Conservation (phyloP, 2,888 invertebrate species). For the Cheilosia soror region DNA sequence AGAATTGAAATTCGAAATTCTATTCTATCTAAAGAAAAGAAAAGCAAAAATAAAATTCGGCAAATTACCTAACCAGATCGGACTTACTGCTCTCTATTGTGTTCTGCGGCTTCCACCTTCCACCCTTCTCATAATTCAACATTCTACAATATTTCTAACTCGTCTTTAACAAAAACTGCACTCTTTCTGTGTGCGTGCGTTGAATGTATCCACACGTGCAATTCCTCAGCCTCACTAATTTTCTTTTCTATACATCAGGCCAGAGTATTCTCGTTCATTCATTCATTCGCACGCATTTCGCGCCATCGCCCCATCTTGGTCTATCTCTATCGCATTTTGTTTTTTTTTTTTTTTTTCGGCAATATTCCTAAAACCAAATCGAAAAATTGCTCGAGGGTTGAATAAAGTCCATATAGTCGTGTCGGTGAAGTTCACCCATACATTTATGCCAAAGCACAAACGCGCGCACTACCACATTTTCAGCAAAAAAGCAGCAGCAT, state of each 20-base stretch:
- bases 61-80: slow-evolving; percentile 69
- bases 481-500: slow-evolving; percentile 54
- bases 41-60: slow-evolving; percentile 70
- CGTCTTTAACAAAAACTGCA: slow-evolving; percentile 67
- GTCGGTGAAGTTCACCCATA: slow-evolving; percentile 51
- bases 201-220: slow-evolving; percentile 69
- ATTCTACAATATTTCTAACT: slow-evolving; percentile 5
- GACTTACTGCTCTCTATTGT: slow-evolving; percentile 10
- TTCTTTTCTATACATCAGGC: slow-evolving; percentile 64
- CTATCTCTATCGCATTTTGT: slow-evolving; percentile 77
- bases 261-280: slow-evolving; percentile 71
- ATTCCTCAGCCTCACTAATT: slow-evolving; percentile 58
- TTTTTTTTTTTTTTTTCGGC: slow-evolving; percentile 68
- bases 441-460: slow-evolving; percentile 42
- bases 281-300: slow-evolving; percentile 78
- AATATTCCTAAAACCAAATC: slow-evolving; percentile 58
- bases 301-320: slow-evolving; percentile 78
- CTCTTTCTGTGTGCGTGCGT: slow-evolving; percentile 75
- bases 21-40: slow-evolving; percentile 45
- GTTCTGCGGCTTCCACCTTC: slow-evolving; percentile 30
- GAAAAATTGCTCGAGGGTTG: slow-evolving; percentile 62
- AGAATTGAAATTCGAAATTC: slow-evolving; percentile 29
- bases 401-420: slow-evolving; percentile 54
- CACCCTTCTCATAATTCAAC: slow-evolving; percentile 13
- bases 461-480: slow-evolving; percentile 30